Percentiles rank a stretch among this genome's conserved stretches.
Conservation (phyloP, 2,797 vertebrate genomes). For the Anguilla pacifica region DNA sequence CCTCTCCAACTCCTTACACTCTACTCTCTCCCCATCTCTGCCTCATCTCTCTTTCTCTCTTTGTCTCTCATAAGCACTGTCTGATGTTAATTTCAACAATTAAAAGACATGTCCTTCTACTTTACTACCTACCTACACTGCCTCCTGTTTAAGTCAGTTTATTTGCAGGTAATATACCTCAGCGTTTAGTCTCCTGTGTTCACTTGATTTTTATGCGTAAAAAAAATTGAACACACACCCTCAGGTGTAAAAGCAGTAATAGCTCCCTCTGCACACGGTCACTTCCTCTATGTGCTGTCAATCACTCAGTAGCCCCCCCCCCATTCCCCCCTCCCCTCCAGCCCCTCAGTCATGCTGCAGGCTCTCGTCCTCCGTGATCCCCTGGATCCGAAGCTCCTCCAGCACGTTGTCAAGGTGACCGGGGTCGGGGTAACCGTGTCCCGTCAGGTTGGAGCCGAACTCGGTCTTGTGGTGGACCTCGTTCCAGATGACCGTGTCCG, state of each 20-base stretch:
- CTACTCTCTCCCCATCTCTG: neutral
- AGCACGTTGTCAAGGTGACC: slow-evolving; percentile 78
- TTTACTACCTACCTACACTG: neutral
- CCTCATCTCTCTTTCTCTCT: neutral
- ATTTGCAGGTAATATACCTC: slow-evolving; percentile 2
- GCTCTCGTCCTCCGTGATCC: slow-evolving; percentile 63
- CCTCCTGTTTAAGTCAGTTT: neutral
- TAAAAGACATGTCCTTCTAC: neutral
- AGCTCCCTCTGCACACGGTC: neutral
- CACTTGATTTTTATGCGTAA: neutral
- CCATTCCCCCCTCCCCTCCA: neutral
- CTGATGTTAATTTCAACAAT: neutral
- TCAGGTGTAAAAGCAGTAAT: neutral
- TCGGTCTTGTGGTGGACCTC: slow-evolving; percentile 79
- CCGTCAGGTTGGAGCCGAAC: slow-evolving; percentile 74
- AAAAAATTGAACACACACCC: neutral
- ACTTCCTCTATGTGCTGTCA: neutral
- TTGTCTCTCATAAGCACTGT: neutral
- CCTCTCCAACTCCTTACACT: neutral
- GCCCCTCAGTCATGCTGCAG: neutral
- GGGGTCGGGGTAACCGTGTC: slow-evolving; percentile 74
- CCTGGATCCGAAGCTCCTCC: slow-evolving; percentile 71
- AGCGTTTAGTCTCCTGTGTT: neutral
- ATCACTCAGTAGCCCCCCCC: neutral
- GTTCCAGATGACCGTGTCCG: slow-evolving; percentile 75